Base-by-base conservation (phyloP, 2,888 invertebrate genomes). In the Drosophila atripex region DNA sequence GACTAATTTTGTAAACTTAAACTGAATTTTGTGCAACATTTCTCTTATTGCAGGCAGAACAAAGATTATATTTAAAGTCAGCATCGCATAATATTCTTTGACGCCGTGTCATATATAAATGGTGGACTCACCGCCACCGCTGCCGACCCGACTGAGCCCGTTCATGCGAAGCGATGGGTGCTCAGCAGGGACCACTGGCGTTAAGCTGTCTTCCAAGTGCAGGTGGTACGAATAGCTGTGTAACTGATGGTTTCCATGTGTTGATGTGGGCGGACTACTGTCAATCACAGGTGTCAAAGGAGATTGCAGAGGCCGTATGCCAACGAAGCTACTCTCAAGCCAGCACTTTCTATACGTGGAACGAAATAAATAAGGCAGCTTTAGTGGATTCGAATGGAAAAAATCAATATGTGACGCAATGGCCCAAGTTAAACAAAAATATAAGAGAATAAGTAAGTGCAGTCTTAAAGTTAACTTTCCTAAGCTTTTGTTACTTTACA, bases 301-400 rank as follows among this genome's bases (percentile, higher is more conserved):
- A 50, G 96, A 96, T 84, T 97, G 97, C 89, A 96, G 92, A 3
- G 97, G 97, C 88, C 96, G 95, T 86, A 95, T 96, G 84, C 96
- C 96, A 70, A 96, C 96, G 91, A 98, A 98, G 75, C 97, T 97
- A 92, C 97, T 97, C 92, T 98, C 98, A 91, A 97, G 93, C 97
- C 98, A 97, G 91, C 95, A 96, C 87, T 97, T 92, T 87, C 92
- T 92, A 75, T 5, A n/a, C 8, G 12, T 57, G 30, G 47, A 0
- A 12, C 6, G 3, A 46, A 35, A 35, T 9, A 9, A 43, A 43
- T 8, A 14, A 63, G 32, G 5, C n/a, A 35, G 35, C 7, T n/a
- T 35, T n/a, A 35, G n/a, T 35, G 6, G 7, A 35, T 12, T 12
- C 4, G 32, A 14, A n/a, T n/a, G 14, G n/a, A 7, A 35, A 35